phyloP scores from a whole-genome alignment of 1,140 invertebrate species.

The Geopemphigus sp. region DNA sequence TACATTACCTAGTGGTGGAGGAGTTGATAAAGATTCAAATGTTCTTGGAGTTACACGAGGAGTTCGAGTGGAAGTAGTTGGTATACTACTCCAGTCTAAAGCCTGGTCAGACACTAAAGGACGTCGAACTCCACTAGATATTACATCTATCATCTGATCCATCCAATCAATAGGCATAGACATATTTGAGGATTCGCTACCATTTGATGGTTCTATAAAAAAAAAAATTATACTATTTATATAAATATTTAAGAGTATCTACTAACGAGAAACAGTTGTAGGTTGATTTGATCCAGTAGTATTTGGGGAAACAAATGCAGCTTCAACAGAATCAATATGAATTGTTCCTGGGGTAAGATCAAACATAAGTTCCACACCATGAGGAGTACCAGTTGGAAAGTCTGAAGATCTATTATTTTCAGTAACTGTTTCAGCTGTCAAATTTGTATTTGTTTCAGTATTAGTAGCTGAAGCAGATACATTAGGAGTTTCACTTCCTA shows the following conservation, averaged over 20 bases:
- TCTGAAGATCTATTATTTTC: conserved; percentile 14
- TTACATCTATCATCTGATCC: conserved; percentile 48
- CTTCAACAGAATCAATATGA: conserved; percentile 61
- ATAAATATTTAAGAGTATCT: no score
- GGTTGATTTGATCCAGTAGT: background rate
- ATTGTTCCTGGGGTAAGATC: conserved; percentile 53
- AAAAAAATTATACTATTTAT: background rate
- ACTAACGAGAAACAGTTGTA: conserved; percentile 19
- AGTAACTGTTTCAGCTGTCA: conserved; percentile 11
- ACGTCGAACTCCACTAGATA: conserved; percentile 59
- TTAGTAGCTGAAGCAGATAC: background rate
- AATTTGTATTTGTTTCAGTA: conserved; percentile 29
- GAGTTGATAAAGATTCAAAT: conserved; percentile 27
- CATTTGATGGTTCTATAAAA: conserved; percentile 16
- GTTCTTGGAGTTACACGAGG: conserved; percentile 41
- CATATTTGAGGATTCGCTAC: background rate
- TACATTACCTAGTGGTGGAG: conserved; percentile 2
- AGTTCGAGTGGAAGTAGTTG: conserved; percentile 42
- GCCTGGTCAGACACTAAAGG: conserved; percentile 67
- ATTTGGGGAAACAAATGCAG: conserved; percentile 53
- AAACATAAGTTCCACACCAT: conserved; percentile 33
- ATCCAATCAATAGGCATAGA: conserved; percentile 42
- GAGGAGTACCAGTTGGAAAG: background rate
- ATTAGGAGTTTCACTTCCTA: background rate
- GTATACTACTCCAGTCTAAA: conserved; percentile 64